Evolutionary conservation across 2,797 vertebrate species (phyloP), one percentile per base, ranked within the genome.

Genomic region (Myotis pilosus): DNA sequence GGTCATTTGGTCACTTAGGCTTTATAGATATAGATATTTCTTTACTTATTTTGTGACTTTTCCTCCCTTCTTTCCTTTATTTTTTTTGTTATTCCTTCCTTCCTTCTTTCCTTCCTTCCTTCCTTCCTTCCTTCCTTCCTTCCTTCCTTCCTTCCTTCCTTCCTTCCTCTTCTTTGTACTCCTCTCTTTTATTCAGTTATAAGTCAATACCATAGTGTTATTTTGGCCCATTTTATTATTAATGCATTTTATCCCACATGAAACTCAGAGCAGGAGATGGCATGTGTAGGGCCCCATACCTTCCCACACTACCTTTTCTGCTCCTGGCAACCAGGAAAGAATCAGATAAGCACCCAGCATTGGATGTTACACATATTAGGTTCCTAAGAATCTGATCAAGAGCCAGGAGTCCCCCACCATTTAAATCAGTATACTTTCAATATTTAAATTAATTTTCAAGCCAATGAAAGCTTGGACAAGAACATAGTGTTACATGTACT

Each of bases 41-140:
- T 97, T 94, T 79, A 83, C 91, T 97, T 62, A 80, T 78, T 87
- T 94, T 95, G 36, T 2, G 64, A 89, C 20, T 96, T 33, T 79
- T 96, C 19, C 25, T 87, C 15, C 15, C 12, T 13, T 38, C 30
- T 83, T 75, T 75, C 20, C 33, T 60, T 23, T 83, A 86, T n/a
- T 93, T 72, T 4, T 49, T 62, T 72, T 38, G 5, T 3, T 51
- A 8, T 28, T 8, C 10, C 20, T 69, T 36, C 16, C 55, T 53
- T 64, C 6, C 12, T 51, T 6, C 6, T 9, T 41, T 75, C 51
- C 2, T 28, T 8, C 28, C 7, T 8, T 49, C 8, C 10, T n/a
- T 30, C 22, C 4, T 49, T 36, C 6, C 5, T 23, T 20, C 5
- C 64, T 96, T 94, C 41, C 82, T 92, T 71, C 86, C 62, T 57